Conservation (phyloP, 2,113 vertebrate species). For the Dromaius novaehollandiae region DNA sequence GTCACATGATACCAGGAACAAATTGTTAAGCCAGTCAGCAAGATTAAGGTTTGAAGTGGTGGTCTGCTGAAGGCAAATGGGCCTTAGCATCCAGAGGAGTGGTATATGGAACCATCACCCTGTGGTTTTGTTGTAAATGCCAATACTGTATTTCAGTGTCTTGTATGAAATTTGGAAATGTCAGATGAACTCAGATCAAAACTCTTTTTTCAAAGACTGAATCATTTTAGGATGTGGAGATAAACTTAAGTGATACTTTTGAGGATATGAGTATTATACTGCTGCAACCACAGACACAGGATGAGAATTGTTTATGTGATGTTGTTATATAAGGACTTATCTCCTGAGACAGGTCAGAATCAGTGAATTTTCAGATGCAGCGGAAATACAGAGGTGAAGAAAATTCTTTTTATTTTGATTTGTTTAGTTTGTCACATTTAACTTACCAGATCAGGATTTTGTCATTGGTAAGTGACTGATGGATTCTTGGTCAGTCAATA, state of each 20-base stretch:
- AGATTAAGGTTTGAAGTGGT: conserved; percentile 62
- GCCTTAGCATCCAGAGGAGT: background rate
- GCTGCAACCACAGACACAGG: conserved; percentile 27
- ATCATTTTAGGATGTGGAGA: conserved; percentile 56
- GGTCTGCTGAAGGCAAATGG: conserved; percentile 32
- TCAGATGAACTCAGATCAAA: conserved; percentile 18
- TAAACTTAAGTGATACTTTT: conserved; percentile 45
- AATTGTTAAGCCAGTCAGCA: conserved; percentile 65
- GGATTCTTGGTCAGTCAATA: background rate
- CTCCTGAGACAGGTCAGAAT: background rate
- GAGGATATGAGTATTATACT: conserved; percentile 50
- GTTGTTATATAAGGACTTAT: background rate
- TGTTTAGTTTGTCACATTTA: background rate
- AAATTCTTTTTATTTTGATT: background rate
- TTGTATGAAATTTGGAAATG: conserved; percentile 31
- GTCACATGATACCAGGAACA: conserved; percentile 72
- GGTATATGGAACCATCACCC: background rate
- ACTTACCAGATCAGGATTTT: background rate
- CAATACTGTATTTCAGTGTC: conserved; percentile 23
- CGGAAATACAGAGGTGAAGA: background rate
- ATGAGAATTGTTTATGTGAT: conserved; percentile 11
- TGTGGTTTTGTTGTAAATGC: conserved; percentile 56
- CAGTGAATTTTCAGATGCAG: background rate
- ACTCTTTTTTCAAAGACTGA: conserved; percentile 25
- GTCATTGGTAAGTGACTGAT: background rate